Percentiles rank a stretch among this genome's conserved stretches.
phyloP scores from a whole-genome alignment of 2,113 vertebrate genomes.

The Halichoerus grypus region DNA sequence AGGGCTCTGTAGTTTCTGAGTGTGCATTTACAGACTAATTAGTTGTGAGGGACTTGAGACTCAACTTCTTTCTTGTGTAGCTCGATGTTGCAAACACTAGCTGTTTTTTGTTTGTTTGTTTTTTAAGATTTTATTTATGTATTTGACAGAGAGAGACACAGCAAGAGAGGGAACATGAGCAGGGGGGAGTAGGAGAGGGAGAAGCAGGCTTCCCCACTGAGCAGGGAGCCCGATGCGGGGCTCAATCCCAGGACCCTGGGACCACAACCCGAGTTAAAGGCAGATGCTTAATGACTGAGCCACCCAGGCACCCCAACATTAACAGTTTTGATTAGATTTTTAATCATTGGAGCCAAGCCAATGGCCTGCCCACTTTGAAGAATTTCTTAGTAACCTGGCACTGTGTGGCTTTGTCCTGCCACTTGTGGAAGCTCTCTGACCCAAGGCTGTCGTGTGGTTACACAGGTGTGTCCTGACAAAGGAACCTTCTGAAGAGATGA shows the following conservation, averaged over 20 bases:
- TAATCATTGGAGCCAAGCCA: constrained; percentile 26
- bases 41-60: neutral
- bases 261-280: no score
- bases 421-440: neutral
- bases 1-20: neutral
- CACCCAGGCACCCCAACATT: no score
- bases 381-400: neutral
- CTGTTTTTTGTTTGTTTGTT: no score
- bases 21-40: neutral
- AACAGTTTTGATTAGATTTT: constrained; percentile 14
- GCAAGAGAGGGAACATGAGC: no score
- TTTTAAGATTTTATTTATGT: no score
- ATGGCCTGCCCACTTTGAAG: neutral
- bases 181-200: no score
- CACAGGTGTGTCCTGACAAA: neutral
- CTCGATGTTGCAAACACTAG: neutral
- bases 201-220: no score
- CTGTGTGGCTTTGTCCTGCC: neutral
- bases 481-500: neutral
- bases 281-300: no score
- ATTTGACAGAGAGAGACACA: no score
- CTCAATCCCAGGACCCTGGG: no score
- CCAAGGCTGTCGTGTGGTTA: neutral
- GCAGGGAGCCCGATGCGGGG: no score
- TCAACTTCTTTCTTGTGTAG: neutral